Evolutionary conservation across 2,888 invertebrate genomes (phyloP).

Genomic region (Chirona hameri): DNA sequence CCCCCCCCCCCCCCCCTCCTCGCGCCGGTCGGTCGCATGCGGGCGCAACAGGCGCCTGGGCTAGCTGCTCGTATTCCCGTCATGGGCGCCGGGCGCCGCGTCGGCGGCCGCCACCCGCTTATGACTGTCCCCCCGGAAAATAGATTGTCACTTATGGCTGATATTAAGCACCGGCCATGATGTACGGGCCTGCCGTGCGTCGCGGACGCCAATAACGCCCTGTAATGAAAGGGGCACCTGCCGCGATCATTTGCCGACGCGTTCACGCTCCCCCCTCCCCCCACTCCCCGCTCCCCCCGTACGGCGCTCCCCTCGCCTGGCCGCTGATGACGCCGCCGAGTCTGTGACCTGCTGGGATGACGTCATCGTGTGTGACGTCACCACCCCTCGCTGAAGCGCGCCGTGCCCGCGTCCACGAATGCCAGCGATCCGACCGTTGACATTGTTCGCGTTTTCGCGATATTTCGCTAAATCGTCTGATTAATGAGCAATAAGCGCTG

Average conservation of each 20-base stretch:
- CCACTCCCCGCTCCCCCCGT: background rate
- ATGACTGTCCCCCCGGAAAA: constrained; percentile 5
- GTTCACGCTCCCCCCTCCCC: no score
- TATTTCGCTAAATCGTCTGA: background rate
- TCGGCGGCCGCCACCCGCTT: background rate
- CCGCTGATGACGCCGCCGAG: background rate
- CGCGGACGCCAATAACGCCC: background rate
- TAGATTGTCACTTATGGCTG: constrained; percentile 13
- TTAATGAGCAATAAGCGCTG: background rate
- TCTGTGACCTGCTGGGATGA: background rate
- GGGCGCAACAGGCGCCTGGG: background rate
- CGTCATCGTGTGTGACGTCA: background rate
- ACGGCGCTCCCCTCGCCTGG: background rate
- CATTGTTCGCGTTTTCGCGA: background rate
- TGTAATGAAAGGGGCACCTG: constrained; percentile 24
- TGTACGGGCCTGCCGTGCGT: background rate
- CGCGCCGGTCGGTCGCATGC: background rate
- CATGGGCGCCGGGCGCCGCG: background rate
- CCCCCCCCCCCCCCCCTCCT: no score
- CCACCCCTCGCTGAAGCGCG: background rate
- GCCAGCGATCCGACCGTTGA: background rate
- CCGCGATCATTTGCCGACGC: background rate
- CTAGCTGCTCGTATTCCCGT: background rate
- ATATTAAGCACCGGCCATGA: constrained; percentile 14
- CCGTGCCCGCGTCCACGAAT: background rate